Conservation (phyloP, 2,888 invertebrate species). For the Xestia sexstrigata region DNA sequence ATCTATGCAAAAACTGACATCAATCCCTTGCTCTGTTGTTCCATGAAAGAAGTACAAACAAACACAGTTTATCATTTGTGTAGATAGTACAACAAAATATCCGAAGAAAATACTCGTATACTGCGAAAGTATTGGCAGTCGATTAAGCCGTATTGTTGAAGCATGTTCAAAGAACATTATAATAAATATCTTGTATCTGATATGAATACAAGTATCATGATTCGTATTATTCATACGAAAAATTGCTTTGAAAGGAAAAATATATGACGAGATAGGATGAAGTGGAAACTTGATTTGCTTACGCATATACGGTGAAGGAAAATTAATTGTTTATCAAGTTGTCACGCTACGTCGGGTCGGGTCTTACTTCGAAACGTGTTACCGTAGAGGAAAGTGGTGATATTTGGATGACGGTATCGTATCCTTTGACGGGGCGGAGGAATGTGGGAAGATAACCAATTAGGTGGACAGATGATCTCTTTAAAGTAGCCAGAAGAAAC, state of each 20-base stretch:
- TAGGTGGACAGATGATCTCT: no score
- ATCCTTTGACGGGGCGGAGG: no score
- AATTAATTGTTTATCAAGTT: not conserved
- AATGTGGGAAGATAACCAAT: no score
- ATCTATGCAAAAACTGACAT: not conserved
- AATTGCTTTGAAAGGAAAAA: not conserved
- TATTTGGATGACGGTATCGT: not conserved
- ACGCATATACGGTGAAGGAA: not conserved
- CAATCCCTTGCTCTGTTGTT: not conserved
- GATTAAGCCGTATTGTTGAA: not conserved
- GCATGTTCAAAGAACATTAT: not conserved
- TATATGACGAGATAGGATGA: not conserved
- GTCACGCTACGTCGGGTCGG: not conserved
- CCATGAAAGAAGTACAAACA: not conserved
- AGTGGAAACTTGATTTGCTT: not conserved
- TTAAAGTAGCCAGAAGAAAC: no score
- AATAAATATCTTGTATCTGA: constrained; percentile 13
- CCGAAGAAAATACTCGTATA: not conserved
- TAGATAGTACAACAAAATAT: not conserved
- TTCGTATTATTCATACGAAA: not conserved
- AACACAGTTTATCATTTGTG: not conserved
- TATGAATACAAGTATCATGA: not conserved
- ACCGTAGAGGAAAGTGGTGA: not conserved
- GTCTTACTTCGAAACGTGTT: not conserved
- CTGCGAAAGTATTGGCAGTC: not conserved